A percentile compares a stretch with the other conserved stretches of the same genome.
These are phyloP conservation scores for Trinorchestia longiramus DNA, from an alignment of 1,140 invertebrate genomes.

Conservation along the genomic window DNA sequence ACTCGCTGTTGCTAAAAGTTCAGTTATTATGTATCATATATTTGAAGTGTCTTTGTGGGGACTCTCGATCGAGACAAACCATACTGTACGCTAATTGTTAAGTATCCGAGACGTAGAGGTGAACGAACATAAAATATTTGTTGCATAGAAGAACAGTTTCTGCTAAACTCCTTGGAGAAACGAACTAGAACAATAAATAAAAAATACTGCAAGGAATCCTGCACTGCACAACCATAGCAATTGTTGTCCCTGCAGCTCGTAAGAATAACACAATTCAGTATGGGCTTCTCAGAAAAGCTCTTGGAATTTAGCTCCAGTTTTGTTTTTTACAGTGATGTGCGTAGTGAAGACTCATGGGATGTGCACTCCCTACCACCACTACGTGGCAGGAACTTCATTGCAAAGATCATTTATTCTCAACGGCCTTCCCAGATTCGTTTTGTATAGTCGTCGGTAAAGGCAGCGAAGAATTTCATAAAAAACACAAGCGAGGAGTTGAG, in stretches of 20 bases:
- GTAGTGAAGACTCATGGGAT: not conserved
- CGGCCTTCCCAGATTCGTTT: not conserved
- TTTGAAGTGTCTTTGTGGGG: not conserved
- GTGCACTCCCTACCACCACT: not conserved
- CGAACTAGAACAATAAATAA: not conserved
- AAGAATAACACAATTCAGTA: not conserved
- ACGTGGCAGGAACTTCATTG: not conserved
- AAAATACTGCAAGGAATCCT: not conserved
- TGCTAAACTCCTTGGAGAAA: not conserved
- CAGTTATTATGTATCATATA: not conserved
- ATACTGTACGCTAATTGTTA: not conserved
- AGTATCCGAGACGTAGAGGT: not conserved
- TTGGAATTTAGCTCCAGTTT: not conserved
- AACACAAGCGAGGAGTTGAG: not conserved
- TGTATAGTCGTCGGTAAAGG: not conserved
- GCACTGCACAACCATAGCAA: not conserved
- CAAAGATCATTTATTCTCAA: not conserved
- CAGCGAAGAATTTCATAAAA: conserved; percentile 8
- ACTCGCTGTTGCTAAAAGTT: not conserved
- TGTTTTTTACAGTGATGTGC: not conserved
- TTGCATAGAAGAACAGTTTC: not conserved
- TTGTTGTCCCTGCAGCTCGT: not conserved
- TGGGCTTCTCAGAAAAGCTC: not conserved
- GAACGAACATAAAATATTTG: not conserved
- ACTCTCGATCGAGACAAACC: not conserved